Base-by-base conservation (phyloP, 2,888 invertebrate species). In the Gymnocheta viridis region DNA sequence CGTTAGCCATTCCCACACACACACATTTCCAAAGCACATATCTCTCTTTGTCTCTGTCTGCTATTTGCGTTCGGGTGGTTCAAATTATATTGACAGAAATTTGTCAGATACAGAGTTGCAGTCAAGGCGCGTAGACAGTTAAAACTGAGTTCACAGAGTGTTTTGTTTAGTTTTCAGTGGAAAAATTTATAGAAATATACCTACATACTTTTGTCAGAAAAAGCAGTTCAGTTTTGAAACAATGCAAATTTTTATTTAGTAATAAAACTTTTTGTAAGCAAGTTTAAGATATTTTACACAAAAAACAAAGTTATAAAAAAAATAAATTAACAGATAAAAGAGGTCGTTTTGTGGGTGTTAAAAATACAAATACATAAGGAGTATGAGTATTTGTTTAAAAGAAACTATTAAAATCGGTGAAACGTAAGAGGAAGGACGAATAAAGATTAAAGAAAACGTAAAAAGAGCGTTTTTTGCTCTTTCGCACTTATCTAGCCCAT, bases 91-190 rank as follows among this genome's bases (percentile, higher is more conserved):
- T 83, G 83, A 80, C 83, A 83, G 83, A 66, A 49, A 58, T 83
- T 81, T 76, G 80, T 58, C 76, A 80, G 66, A 79, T 79, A 74
- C 80, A 80, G 80, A 83, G 83, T 80, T 83, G 80, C 76, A 83
- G 83, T 80, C 79, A 44, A 82, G 79, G 83, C 83, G 83, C 83
- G 83, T 76, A 83, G 74, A 80, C 74, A 67, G 67, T 49, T 9
- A 64, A 22, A 35, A 44, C 32, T 67, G 5, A 56, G 62, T 76
- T 82, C 24, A 62, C 38, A 27, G 27, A 38, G 19, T 51, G 27
- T 54, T 58, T 70, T 58, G 6, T 47, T 64, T 56, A 54, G 76
- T 76, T 69, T 76, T 73, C n/a, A 44, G 12, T 19, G 32, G 27
- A 54, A 58, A 74, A 74, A 51, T 51, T 41, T 54, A 32, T 74